Evolutionary conservation across 1,140 invertebrate species (phyloP), one percentile per base, ranked within the genome.

Genomic region (Amphibalanus amphitrite): DNA sequence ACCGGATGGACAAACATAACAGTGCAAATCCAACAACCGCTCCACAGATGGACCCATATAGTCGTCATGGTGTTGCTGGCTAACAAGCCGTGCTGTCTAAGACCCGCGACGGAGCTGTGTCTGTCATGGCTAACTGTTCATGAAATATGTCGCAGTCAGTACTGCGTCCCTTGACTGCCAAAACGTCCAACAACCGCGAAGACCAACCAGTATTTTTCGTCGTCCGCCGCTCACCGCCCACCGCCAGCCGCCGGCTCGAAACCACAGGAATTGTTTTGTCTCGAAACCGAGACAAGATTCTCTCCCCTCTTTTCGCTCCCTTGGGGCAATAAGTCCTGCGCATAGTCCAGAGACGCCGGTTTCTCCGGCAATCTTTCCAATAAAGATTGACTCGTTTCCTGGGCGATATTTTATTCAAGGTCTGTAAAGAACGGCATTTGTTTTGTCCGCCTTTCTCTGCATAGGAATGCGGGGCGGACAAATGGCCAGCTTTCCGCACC

Each of bases 381-480:
- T 59, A 59, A 59, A 59, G 47, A 59, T 59, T 59, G 47, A 59
- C 47, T 59, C 47, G 47, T 59, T 59, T 59, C 47, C 47, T 59
- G 47, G 6, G 20, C 47, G 20, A 59, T 59, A 59, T 59, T 59
- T 59, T 59, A 59, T 59, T 59, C 47, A 59, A 59, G 47, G 47
- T 59, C 23, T 59, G 47, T 59, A 59, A 59, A 59, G 47, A 59
- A 59, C 47, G 47, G 47, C 47, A 59, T 59, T 59, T 59, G 47
- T 59, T 59, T 59, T 59, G 47, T 23, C 10, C 47, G 47, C 47
- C 17, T 23, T 59, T 59, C 47, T 20, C 47, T 20, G 47, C 47
- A 59, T 59, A 59, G 47, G 47, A 59, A 59, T 59, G 10, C 20
- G 1, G 10, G 47, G 23, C 47, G 23, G 47, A 59, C 47, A 59